Evolutionary conservation across 2,888 invertebrate species (phyloP).

Genomic region (Crossocerus cetratus): DNA sequence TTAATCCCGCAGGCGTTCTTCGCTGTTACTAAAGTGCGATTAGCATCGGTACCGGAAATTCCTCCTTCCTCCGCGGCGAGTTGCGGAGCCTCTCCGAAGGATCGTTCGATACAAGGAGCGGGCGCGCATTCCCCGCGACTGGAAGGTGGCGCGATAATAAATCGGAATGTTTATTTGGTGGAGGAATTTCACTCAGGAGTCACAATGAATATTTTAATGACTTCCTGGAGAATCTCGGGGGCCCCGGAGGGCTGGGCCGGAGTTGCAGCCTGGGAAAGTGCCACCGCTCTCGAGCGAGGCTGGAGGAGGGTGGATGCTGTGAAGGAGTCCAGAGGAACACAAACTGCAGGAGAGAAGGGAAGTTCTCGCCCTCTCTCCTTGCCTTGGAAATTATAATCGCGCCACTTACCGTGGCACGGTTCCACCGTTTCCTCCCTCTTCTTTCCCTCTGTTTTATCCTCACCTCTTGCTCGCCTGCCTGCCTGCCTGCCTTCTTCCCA

Average conservation of each 20-base stretch:
- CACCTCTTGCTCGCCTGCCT: background rate
- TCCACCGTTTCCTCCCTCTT: constrained; percentile 52
- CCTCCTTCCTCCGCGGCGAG: background rate
- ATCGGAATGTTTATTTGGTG: constrained; percentile 53
- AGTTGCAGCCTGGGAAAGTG: constrained; percentile 36
- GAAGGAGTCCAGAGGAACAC: constrained; percentile 39
- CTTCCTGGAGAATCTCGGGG: constrained; percentile 54
- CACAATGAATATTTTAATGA: constrained; percentile 62
- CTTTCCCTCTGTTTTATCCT: background rate
- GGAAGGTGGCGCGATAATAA: constrained; percentile 25
- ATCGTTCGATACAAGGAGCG: no score
- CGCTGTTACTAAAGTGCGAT: background rate
- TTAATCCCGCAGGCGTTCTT: background rate
- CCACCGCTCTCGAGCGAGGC: background rate
- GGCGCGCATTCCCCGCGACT: background rate
- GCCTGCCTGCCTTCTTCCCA: background rate
- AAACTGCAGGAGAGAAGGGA: constrained; percentile 52
- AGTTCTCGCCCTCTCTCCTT: constrained; percentile 47
- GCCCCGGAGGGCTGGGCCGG: constrained; percentile 46
- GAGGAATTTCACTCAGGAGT: constrained; percentile 48
- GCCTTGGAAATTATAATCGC: constrained; percentile 70
- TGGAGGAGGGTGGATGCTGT: constrained; percentile 8
- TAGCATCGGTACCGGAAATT: background rate
- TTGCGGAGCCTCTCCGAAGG: no score
- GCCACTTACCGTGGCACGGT: constrained; percentile 64